Conservation (phyloP, 2,888 invertebrate genomes). For the Xiphydria camelus region DNA sequence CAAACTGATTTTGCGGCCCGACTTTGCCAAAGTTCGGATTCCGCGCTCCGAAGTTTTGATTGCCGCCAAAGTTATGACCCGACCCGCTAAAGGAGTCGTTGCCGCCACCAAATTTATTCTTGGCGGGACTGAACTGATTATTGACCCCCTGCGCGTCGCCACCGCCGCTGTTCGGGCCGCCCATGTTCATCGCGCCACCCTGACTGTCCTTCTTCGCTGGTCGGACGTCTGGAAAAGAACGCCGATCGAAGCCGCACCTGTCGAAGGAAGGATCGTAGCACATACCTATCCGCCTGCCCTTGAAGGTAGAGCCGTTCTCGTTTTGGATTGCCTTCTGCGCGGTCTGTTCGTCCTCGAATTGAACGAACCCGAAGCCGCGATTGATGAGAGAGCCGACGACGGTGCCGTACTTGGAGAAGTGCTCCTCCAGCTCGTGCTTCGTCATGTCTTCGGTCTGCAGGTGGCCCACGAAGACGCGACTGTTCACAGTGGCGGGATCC, state of each 20-base stretch:
- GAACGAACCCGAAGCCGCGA: slow-evolving; percentile 85
- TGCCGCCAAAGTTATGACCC: slow-evolving; percentile 2
- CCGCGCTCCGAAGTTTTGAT: slow-evolving; percentile 14
- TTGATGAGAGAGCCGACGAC: slow-evolving; percentile 73
- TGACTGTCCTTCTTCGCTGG: slow-evolving; percentile 50
- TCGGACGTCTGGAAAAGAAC: slow-evolving; percentile 47
- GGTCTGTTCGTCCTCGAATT: slow-evolving; percentile 75
- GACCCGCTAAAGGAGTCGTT: neutral
- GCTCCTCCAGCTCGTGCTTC: slow-evolving; percentile 70
- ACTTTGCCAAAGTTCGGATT: slow-evolving; percentile 5
- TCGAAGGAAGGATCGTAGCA: no score
- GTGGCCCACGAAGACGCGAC: slow-evolving; percentile 82
- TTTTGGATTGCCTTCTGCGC: slow-evolving; percentile 76
- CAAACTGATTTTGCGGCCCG: slow-evolving; percentile 28
- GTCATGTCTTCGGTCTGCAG: slow-evolving; percentile 70
- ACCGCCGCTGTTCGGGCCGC: slow-evolving; percentile 21
- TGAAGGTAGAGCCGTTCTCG: slow-evolving; percentile 72
- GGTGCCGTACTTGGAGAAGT: slow-evolving; percentile 75
- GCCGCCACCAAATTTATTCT: slow-evolving; percentile 31
- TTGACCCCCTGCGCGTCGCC: slow-evolving; percentile 27
- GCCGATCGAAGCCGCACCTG: no score
- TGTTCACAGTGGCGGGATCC: slow-evolving; percentile 74
- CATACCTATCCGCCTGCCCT: slow-evolving; percentile 73
- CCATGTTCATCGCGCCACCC: slow-evolving; percentile 18
- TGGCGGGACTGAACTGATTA: slow-evolving; percentile 32